Evolutionary conservation across 2,888 invertebrate species (phyloP).

Genomic region (Drosophila nr. fundita): DNA sequence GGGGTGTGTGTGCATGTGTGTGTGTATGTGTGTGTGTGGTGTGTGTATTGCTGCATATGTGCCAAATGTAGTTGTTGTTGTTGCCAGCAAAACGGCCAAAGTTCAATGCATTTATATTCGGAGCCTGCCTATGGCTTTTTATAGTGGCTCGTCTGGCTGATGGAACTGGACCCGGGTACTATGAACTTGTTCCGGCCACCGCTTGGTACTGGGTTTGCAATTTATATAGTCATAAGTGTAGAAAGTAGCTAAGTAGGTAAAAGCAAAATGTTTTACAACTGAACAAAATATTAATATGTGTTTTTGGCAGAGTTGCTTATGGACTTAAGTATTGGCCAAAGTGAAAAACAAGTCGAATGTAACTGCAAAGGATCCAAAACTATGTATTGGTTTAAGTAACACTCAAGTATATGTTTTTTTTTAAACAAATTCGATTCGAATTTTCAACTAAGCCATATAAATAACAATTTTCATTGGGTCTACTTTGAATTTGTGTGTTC

Average conservation of each 20-base stretch:
- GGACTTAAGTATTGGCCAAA: background rate
- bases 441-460: background rate
- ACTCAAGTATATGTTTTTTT: background rate
- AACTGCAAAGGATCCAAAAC: background rate
- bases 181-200: constrained; percentile 11
- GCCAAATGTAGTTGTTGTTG: constrained; percentile 33
- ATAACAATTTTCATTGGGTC: background rate
- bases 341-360: background rate
- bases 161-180: constrained; percentile 12
- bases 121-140: constrained; percentile 69
- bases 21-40: constrained; percentile 19
- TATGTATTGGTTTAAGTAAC: background rate
- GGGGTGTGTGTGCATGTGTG: constrained; percentile 51
- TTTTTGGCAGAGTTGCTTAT: background rate
- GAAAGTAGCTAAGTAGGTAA: background rate
- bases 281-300: background rate
- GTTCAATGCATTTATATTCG: constrained; percentile 72
- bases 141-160: constrained; percentile 52
- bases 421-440: background rate
- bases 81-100: constrained; percentile 66
- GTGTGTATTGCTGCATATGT: constrained; percentile 35
- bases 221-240: constrained; percentile 39
- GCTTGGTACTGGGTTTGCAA: background rate
- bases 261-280: background rate
- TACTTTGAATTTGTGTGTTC: background rate